These are phyloP conservation scores for Crocuta crocuta DNA, from an alignment of 2,113 vertebrate genomes.

Conservation along the genomic window DNA sequence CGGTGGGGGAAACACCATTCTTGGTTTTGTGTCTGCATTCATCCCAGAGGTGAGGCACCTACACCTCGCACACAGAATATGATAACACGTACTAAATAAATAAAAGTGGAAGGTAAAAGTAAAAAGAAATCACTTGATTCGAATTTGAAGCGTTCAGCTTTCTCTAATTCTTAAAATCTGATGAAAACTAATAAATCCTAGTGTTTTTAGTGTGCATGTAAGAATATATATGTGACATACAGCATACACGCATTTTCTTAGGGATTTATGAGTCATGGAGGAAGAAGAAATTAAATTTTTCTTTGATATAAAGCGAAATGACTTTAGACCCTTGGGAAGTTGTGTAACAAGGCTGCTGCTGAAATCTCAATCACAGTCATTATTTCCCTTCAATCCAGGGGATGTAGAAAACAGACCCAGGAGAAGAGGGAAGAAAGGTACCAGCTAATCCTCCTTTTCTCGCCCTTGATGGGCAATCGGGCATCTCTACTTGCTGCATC, in stretches of 20 bases:
- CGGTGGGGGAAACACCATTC: not conserved
- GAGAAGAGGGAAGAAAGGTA: not conserved
- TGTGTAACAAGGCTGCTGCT: not conserved
- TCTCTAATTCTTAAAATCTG: slow-evolving; percentile 17
- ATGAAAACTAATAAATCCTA: not conserved
- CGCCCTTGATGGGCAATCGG: not conserved
- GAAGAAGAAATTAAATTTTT: slow-evolving; percentile 37
- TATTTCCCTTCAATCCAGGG: not conserved
- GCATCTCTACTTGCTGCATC: not conserved
- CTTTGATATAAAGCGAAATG: not conserved
- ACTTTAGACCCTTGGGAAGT: not conserved
- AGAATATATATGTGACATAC: not conserved
- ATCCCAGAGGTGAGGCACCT: not conserved
- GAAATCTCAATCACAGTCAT: not conserved
- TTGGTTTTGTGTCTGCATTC: not conserved
- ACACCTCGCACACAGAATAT: not conserved
- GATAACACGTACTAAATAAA: not conserved
- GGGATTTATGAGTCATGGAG: not conserved
- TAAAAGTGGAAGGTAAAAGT: not conserved
- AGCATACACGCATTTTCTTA: not conserved
- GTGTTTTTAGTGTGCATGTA: not conserved
- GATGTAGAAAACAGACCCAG: not conserved
- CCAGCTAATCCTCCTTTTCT: not conserved
- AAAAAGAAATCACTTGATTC: slow-evolving; percentile 43
- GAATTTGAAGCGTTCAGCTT: slow-evolving; percentile 3